Percentiles rank a stretch among this genome's conserved stretches.
Conservation (phyloP, 2,113 vertebrate genomes). For the Mormyrus lacerda region DNA sequence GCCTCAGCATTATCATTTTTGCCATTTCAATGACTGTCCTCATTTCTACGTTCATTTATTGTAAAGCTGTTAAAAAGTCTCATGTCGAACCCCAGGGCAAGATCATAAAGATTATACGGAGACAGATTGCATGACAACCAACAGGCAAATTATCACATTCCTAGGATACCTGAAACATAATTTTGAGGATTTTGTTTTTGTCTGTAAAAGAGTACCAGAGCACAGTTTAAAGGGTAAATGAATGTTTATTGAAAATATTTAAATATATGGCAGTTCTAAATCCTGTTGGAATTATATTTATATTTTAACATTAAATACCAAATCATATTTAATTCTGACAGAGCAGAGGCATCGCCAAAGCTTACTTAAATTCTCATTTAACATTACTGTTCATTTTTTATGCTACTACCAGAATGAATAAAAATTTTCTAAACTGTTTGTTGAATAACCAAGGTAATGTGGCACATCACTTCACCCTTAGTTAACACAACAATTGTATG, state of each 20-base stretch:
- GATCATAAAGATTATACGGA: slow-evolving; percentile 72
- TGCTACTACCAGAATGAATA: neutral
- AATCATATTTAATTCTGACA: neutral
- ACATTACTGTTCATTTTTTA: neutral
- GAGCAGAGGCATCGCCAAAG: neutral
- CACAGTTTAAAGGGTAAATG: slow-evolving; percentile 35
- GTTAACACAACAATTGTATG: neutral
- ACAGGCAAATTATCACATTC: slow-evolving; percentile 18
- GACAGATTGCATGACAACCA: slow-evolving; percentile 56
- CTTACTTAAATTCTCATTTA: neutral
- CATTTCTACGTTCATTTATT: slow-evolving; percentile 77
- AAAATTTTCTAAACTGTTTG: neutral
- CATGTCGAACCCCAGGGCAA: slow-evolving; percentile 71
- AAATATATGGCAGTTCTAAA: neutral
- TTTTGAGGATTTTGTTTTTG: slow-evolving; percentile 38
- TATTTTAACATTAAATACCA: neutral
- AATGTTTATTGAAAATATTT: neutral
- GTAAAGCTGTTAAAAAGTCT: slow-evolving; percentile 76
- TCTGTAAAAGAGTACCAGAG: slow-evolving; percentile 90
- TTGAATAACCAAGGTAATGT: neutral
- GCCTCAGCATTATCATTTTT: slow-evolving; percentile 62
- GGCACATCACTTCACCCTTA: neutral
- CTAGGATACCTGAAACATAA: slow-evolving; percentile 8
- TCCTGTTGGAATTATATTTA: neutral
- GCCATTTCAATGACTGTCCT: slow-evolving; percentile 72